Evolutionary conservation across 2,888 invertebrate species (phyloP).

Genomic region (Polydrusus tereticollis): DNA sequence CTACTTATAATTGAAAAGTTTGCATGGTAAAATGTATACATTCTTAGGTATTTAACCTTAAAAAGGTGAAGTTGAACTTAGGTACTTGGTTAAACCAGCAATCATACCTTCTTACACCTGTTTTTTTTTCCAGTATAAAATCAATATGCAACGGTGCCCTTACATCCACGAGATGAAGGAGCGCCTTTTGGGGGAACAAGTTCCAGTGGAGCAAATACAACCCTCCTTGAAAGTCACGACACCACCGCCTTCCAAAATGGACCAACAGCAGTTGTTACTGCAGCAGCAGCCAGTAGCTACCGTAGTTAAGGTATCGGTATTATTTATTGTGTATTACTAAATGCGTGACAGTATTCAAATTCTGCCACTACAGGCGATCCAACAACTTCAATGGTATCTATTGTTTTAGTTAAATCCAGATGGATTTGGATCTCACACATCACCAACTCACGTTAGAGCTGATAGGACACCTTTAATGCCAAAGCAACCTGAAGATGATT

Average conservation of each 20-base stretch:
- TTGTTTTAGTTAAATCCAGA: constrained; percentile 83
- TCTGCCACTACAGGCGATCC: too few relatives aligned
- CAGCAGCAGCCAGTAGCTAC: constrained; percentile 81
- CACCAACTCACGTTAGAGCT: constrained; percentile 76
- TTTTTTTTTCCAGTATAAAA: constrained; percentile 63
- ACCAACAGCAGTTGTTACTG: constrained; percentile 62
- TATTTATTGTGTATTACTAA: too few relatives aligned
- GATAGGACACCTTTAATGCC: constrained; percentile 80
- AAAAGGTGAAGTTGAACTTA: too few relatives aligned
- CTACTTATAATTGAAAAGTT: too few relatives aligned
- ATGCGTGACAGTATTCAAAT: too few relatives aligned
- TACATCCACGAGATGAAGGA: constrained; percentile 96
- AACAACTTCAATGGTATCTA: neutral
- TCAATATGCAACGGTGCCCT: constrained; percentile 87
- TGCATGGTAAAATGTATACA: too few relatives aligned
- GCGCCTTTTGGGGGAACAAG: constrained; percentile 83
- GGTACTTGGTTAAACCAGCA: neutral
- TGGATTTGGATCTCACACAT: constrained; percentile 88
- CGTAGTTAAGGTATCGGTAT: constrained; percentile 91
- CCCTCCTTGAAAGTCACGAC: constrained; percentile 67
- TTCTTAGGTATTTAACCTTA: too few relatives aligned
- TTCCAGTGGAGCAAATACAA: constrained; percentile 74
- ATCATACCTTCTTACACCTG: neutral
- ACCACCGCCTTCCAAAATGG: constrained; percentile 66
- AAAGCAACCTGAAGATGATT: constrained; percentile 76